A percentile compares a stretch with the other conserved stretches of the same genome.
Conservation (phyloP, 2,888 invertebrate genomes). For the Molanna angustata region DNA sequence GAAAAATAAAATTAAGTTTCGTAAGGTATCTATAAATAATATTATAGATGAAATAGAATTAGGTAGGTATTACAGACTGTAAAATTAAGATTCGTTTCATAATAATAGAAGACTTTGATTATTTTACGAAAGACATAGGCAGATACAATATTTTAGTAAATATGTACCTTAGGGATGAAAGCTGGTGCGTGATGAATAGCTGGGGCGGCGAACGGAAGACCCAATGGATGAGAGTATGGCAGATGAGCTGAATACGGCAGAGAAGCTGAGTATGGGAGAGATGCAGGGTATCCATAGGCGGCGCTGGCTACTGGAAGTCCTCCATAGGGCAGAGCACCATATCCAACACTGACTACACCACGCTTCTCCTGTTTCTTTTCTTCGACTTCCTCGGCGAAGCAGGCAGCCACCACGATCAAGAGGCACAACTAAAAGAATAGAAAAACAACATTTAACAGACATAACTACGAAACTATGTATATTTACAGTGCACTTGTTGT, state of each 20-base stretch:
- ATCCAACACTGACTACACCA: constrained; percentile 47
- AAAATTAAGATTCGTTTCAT: no score
- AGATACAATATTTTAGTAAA: no score
- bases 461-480: no score
- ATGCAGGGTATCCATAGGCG: constrained; percentile 15
- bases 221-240: constrained; percentile 39
- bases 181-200: constrained; percentile 41
- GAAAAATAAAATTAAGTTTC: no score
- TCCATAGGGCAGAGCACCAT: constrained; percentile 34
- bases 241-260: constrained; percentile 32
- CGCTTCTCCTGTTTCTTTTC: constrained; percentile 53
- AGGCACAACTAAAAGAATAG: constrained; percentile 33
- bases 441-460: background rate
- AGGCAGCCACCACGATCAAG: constrained; percentile 44
- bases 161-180: constrained; percentile 20
- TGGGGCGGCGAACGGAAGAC: constrained; percentile 50
- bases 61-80: no score
- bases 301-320: constrained; percentile 28
- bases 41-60: no score
- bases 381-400: constrained; percentile 45
- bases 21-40: no score
- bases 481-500: no score
- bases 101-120: no score
- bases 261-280: constrained; percentile 10
- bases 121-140: no score